Conservation (phyloP, 1,140 invertebrate genomes). For the Aplysia californica region DNA sequence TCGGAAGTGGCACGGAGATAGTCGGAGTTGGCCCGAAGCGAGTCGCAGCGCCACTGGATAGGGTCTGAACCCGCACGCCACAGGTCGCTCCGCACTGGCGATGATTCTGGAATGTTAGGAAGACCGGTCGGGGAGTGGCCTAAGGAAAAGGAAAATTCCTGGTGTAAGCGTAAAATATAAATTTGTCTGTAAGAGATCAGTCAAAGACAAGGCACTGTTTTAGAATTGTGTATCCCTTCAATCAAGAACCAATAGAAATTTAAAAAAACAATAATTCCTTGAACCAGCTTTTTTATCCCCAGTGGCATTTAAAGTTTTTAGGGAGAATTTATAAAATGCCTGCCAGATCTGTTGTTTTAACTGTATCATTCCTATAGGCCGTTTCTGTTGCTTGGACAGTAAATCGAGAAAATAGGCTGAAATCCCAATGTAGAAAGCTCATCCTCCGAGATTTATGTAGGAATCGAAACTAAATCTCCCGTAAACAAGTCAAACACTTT, state of each 20-base stretch:
- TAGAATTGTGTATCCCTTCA: background rate
- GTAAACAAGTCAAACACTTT: too few species aligned
- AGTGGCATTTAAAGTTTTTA: background rate
- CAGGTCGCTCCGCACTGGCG: conserved; percentile 1
- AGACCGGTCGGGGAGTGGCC: conserved; percentile 16
- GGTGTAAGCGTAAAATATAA: too few species aligned
- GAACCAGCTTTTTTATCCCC: background rate
- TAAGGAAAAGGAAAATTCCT: background rate
- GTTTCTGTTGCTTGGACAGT: too few species aligned
- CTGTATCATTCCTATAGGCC: too few species aligned
- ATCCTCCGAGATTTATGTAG: too few species aligned
- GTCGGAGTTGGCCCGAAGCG: conserved; percentile 22
- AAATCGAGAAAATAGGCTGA: too few species aligned
- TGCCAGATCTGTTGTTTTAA: too few species aligned
- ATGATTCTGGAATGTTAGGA: conserved; percentile 15
- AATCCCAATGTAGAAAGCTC: too few species aligned
- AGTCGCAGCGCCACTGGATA: conserved; percentile 25
- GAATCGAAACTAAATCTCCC: too few species aligned
- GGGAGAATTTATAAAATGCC: background rate
- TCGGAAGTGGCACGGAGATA: conserved; percentile 24
- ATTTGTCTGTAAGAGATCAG: too few species aligned
- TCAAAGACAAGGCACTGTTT: too few species aligned
- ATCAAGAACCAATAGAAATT: background rate
- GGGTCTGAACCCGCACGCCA: conserved; percentile 23
- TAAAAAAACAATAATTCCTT: background rate